These are phyloP conservation scores for Pionites leucogaster DNA, from an alignment of 2,113 vertebrate species.

Conservation along the genomic window DNA sequence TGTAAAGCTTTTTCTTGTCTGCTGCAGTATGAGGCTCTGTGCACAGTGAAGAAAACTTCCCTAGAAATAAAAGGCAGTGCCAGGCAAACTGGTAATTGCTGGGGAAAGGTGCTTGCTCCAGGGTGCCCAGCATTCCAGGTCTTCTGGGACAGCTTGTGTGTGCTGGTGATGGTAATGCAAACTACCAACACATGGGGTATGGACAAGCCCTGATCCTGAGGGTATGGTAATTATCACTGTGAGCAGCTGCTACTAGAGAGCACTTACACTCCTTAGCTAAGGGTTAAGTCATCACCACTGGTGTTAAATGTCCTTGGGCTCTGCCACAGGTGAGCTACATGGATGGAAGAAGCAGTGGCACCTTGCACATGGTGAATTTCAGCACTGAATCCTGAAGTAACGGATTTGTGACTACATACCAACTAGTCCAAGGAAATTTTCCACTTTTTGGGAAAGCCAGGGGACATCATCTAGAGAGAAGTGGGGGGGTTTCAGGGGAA, in stretches of 20 bases:
- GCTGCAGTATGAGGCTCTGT: neutral
- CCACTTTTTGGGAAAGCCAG: neutral
- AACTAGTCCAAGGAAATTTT: neutral
- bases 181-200: too few species aligned
- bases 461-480: neutral
- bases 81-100: neutral
- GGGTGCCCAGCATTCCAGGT: neutral
- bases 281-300: neutral
- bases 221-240: neutral
- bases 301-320: neutral
- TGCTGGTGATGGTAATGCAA: neutral
- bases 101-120: neutral
- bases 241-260: neutral
- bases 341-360: neutral
- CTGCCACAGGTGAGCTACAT: neutral
- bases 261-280: neutral
- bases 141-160: neutral
- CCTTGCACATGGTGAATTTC: neutral
- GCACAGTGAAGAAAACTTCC: neutral
- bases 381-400: neutral
- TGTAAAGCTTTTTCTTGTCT: neutral
- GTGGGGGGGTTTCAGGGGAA: neutral
- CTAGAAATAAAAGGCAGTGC: neutral
- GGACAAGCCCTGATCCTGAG: neutral
- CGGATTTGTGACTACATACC: rapidly evolving